Base-by-base conservation (phyloP, 1,140 invertebrate genomes). In the Bombus consobrinus region DNA sequence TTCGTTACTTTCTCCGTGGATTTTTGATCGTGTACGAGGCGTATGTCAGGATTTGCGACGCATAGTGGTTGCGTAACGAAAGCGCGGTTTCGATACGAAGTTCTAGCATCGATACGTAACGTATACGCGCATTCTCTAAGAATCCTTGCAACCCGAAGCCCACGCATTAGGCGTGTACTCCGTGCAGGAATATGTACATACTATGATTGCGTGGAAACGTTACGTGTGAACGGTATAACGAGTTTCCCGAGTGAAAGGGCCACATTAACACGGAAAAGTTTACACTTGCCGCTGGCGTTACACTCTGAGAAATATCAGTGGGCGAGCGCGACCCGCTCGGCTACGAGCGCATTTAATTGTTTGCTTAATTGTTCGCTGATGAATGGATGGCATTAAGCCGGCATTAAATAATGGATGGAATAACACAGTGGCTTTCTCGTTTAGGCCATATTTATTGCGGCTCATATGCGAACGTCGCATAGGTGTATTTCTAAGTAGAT, bases 241-340 rank as follows among this genome's bases (percentile, higher is more conserved):
- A 85, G 83, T 86, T 81, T 37, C 37, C 43, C 57, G 71, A 88
- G 87, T 88, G 87, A 88, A 88, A 86, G 87, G 83, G 64, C 66
- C 62, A 43, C 64, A 32, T 81, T 81, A 41, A 47, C 41, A 25
- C 41, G 28, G 66, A 77, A 37, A 80, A 72, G 32, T 84, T 71
- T 79, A 72, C 75, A 59, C 76, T 79, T 68, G 41, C n/a, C 41
- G 71, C 28, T 47, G 71, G 32, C 32, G 37, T 43, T 62, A 59
- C 53, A n/a, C 13, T 39, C 78, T 9, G 47, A 25, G 53, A 64
- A 43, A 62, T 80, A 81, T 81, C 53, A n/a, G 47, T 71, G 66
- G 59, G 18, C 57, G 59, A 81, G 18, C 4, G 2, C 32, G 47
- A 41, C 34, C 9, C 12, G 62, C 25, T 43, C 39, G 25, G 25